Conservation (phyloP, 2,113 vertebrate genomes). For the Centropus unirufus region DNA sequence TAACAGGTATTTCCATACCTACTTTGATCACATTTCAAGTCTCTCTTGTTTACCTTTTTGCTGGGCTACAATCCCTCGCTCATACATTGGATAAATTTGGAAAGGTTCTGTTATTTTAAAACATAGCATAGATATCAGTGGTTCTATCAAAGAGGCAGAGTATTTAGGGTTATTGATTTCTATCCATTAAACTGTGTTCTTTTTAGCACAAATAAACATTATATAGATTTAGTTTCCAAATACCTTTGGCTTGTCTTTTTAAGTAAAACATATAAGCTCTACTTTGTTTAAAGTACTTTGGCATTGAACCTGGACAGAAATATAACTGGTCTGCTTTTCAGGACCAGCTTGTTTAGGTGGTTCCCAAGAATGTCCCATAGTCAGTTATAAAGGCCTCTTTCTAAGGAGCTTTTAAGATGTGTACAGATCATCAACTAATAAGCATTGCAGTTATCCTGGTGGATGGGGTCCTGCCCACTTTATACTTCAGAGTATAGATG, state of each 20-base stretch:
- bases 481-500: not conserved
- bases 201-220: not conserved
- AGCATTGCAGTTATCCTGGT: not conserved
- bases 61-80: not conserved
- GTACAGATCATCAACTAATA: accelerated
- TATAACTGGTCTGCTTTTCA: not conserved
- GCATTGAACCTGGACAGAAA: not conserved
- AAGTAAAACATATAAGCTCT: not conserved
- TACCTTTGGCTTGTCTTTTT: not conserved
- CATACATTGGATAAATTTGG: not conserved
- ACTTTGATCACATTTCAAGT: not conserved
- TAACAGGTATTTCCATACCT: not conserved
- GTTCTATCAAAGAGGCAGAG: not conserved
- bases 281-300: not conserved
- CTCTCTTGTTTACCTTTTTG: not conserved
- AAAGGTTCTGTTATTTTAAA: not conserved
- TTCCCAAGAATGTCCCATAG: not conserved
- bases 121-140: not conserved
- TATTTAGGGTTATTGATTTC: not conserved
- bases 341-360: not conserved
- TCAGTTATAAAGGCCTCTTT: not conserved
- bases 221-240: not conserved
- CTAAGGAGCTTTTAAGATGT: not conserved
- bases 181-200: not conserved
- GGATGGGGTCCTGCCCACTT: not conserved